These are phyloP conservation scores for Rhysida immarginata DNA, from an alignment of 1,140 invertebrate species.

Conservation along the genomic window DNA sequence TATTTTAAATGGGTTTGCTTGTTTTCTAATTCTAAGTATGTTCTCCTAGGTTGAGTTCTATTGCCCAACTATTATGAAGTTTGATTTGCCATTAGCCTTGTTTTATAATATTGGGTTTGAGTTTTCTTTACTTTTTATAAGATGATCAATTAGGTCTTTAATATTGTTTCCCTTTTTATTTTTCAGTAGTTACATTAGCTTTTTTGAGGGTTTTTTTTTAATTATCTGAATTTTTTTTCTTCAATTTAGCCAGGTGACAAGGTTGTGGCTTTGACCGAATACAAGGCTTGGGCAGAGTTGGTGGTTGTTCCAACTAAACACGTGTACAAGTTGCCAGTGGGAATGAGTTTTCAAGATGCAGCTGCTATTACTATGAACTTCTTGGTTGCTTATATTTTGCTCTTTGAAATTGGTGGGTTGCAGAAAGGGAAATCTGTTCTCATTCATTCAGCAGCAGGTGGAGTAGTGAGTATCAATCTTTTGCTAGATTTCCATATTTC, in stretches of 20 bases:
- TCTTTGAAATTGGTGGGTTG: slow-evolving; percentile 66
- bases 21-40: too few relatives aligned
- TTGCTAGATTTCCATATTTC: not conserved
- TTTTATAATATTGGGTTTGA: too few relatives aligned
- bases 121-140: too few relatives aligned
- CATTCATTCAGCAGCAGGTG: slow-evolving; percentile 70
- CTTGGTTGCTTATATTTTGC: slow-evolving; percentile 64
- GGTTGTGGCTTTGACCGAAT: slow-evolving; percentile 68
- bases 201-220: too few relatives aligned
- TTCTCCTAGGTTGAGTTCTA: too few relatives aligned
- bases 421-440: slow-evolving; percentile 60
- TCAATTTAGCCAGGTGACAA: slow-evolving; percentile 66
- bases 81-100: too few relatives aligned
- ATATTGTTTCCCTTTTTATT: too few relatives aligned
- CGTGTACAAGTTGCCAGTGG: slow-evolving; percentile 60
- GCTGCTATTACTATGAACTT: slow-evolving; percentile 73
- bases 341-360: slow-evolving; percentile 59
- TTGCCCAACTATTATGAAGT: too few relatives aligned
- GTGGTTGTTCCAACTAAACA: slow-evolving; percentile 56
- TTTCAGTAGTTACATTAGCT: too few relatives aligned
- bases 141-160: too few relatives aligned
- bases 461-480: slow-evolving; percentile 50
- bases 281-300: slow-evolving; percentile 68
- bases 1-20: too few relatives aligned
- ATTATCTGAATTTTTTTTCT: too few relatives aligned